Conservation (phyloP, 2,888 invertebrate genomes). For the Stegophylla sp. region DNA sequence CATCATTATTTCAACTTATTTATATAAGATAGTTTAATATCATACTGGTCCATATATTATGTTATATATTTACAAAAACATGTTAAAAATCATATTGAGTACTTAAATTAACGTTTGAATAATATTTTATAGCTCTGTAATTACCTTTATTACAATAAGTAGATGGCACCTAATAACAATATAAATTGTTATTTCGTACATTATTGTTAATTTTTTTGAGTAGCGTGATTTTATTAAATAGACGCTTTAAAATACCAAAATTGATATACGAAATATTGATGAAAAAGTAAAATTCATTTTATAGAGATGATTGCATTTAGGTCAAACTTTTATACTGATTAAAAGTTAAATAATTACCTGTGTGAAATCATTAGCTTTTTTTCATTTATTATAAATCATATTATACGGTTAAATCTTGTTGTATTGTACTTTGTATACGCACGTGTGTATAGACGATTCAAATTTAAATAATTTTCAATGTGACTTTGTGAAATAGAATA, state of each 20-base stretch:
- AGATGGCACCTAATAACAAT: too few relatives aligned
- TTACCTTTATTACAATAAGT: too few relatives aligned
- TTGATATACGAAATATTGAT: background rate
- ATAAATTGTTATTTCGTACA: too few relatives aligned
- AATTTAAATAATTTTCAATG: background rate
- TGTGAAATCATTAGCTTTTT: background rate
- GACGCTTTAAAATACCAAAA: background rate
- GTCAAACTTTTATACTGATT: constrained; percentile 12
- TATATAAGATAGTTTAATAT: too few relatives aligned
- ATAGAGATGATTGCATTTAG: constrained; percentile 11
- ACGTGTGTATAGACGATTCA: background rate
- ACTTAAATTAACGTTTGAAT: too few relatives aligned
- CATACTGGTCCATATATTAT: too few relatives aligned
- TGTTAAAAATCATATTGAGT: too few relatives aligned
- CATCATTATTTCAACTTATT: too few relatives aligned
- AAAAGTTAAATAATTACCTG: constrained; percentile 11
- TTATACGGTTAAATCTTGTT: background rate
- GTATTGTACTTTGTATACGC: background rate
- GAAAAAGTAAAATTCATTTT: background rate
- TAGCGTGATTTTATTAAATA: background rate
- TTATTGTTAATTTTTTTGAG: background rate
- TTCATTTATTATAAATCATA: background rate
- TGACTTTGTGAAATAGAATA: background rate
- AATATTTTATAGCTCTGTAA: too few relatives aligned
- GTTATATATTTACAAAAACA: too few relatives aligned